Percentiles rank a stretch among this genome's conserved stretches.
Evolutionary conservation across 1,140 invertebrate genomes (phyloP).

Genomic region (Pachypsylla venusta): DNA sequence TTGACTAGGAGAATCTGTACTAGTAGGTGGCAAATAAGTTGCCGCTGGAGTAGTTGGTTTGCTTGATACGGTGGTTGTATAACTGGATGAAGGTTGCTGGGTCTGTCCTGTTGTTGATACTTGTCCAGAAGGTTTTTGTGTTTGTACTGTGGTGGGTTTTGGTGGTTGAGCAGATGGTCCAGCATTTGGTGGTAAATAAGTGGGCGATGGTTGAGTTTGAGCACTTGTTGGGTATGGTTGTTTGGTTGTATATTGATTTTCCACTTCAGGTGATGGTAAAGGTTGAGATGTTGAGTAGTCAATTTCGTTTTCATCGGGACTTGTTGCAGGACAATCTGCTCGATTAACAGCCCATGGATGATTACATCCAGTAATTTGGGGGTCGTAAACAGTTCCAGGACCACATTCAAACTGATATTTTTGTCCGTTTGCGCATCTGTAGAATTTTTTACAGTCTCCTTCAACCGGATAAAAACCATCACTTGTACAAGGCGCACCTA

Average conservation of each 20-base stretch:
- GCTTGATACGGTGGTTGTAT: not conserved
- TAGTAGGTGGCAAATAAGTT: not conserved
- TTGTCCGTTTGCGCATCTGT: slow-evolving; percentile 31
- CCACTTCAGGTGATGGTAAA: not conserved
- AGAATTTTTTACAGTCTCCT: slow-evolving; percentile 32
- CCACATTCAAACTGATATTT: slow-evolving; percentile 32
- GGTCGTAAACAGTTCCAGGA: slow-evolving; percentile 34
- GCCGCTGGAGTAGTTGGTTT: not conserved
- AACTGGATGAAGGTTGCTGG: not conserved
- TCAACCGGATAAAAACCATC: slow-evolving; percentile 41
- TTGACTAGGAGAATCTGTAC: not conserved
- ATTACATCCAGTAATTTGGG: slow-evolving; percentile 34
- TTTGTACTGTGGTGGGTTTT: not conserved
- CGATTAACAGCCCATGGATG: slow-evolving; percentile 31
- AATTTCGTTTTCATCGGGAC: slow-evolving; percentile 1
- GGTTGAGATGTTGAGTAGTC: slow-evolving; percentile 7
- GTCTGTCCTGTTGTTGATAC: not conserved
- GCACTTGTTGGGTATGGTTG: not conserved
- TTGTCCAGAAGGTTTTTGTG: not conserved
- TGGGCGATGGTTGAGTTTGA: not conserved
- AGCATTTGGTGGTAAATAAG: slow-evolving; percentile 10
- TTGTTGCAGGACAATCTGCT: slow-evolving; percentile 17
- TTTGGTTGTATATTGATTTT: not conserved
- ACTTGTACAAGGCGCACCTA: slow-evolving; percentile 26
- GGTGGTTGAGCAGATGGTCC: not conserved